Evolutionary conservation across 1,140 invertebrate species (phyloP).

Genomic region (Alviniconcha marisindica): DNA sequence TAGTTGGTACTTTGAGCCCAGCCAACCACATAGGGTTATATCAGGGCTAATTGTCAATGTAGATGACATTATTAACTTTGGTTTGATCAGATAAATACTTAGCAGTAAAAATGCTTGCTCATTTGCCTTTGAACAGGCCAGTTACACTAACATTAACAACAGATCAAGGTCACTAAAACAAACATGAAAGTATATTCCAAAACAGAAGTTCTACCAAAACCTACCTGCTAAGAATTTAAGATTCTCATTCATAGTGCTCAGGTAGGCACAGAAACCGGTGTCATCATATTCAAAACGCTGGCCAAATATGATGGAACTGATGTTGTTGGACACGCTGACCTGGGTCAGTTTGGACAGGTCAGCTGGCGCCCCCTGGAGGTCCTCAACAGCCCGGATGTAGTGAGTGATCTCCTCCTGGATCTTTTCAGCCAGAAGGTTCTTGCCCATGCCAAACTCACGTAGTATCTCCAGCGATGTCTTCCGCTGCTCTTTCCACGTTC

Average conservation of each 20-base stretch:
- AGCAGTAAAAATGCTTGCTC: too few species aligned
- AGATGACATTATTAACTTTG: too few species aligned
- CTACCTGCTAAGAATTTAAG: neutral
- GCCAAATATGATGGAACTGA: constrained; percentile 52
- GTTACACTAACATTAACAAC: too few species aligned
- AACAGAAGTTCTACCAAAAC: too few species aligned
- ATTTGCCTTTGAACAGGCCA: too few species aligned
- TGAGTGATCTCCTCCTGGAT: constrained; percentile 75
- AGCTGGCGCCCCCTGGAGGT: constrained; percentile 37
- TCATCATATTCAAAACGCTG: constrained; percentile 75
- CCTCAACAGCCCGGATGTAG: constrained; percentile 24
- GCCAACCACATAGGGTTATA: too few species aligned
- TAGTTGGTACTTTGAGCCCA: too few species aligned
- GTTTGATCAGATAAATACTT: too few species aligned
- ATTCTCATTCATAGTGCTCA: neutral
- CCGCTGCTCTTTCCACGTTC: constrained; percentile 88
- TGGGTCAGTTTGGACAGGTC: constrained; percentile 34
- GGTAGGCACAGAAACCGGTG: constrained; percentile 6
- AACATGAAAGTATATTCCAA: too few species aligned
- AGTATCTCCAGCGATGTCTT: constrained; percentile 84
- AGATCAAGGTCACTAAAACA: too few species aligned
- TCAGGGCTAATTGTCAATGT: too few species aligned
- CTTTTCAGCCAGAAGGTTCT: constrained; percentile 82
- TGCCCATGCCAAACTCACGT: constrained; percentile 86
- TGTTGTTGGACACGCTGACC: constrained; percentile 47